Base-by-base conservation (phyloP, 2,888 invertebrate species). In the Noctua janthe region DNA sequence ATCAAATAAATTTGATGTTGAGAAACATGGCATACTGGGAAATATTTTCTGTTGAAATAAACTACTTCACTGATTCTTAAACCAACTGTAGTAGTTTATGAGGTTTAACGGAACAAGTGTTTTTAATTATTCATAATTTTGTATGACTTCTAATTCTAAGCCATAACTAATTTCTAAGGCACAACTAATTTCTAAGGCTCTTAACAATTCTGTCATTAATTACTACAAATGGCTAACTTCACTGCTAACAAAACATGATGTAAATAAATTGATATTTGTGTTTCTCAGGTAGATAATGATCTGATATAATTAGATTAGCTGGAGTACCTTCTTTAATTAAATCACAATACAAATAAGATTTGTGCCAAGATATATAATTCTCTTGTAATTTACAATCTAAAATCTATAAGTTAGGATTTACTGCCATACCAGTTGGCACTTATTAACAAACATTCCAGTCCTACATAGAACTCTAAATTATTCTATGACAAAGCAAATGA, bases 251-350 rank as follows among this genome's bases (percentile, higher is more conserved):
- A 71, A 78, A 35, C 13, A 64, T 72, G 59, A 56, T 72, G 75
- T 81, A 72, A 76, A 75, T 71, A 54, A 54, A 67, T 74, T 51
- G 15, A 62, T 64, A 86, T 67, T 74, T 71, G 8, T 85, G 47
- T 76, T 54, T 29, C 1, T 74, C 29, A 35, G 15, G 47, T 11
- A 67, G 78, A 83, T 86, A 82, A 54, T 54, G n/a, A 86, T 84
- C 69, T 72, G 67, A 74, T 64, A 69, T 72, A 69, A 69, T 85
- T 69, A 64, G 75, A 84, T 84, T 71, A 86, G 49, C 54, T 76
- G 49, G 69, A 43, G 49, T 35, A 51, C 43, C 56, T n/a, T 51
- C 13, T 72, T 74, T 54, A 10, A 67, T 66, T 35, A 56, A 74
- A 74, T 73, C 23, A 70, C 29, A 39, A 76, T 39, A 39, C 17